Evolutionary conservation across 2,888 invertebrate genomes (phyloP).

Genomic region (Lumbricus terrestris): DNA sequence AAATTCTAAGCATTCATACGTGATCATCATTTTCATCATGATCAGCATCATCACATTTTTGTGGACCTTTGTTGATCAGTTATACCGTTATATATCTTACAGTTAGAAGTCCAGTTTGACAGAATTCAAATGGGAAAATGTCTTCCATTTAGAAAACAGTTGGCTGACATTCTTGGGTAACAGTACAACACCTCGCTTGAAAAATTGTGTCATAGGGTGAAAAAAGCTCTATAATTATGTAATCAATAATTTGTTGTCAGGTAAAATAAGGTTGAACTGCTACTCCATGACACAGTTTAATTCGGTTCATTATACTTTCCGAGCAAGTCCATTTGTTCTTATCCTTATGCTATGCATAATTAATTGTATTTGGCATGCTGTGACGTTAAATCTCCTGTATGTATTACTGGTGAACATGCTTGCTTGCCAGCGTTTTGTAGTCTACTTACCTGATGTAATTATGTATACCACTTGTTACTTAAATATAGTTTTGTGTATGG

Average conservation of each 20-base stretch:
- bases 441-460: no score
- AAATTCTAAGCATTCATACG: neutral
- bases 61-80: neutral
- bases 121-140: neutral
- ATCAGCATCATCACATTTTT: neutral
- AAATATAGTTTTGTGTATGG: no score
- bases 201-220: neutral
- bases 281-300: neutral
- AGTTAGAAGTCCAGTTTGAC: neutral
- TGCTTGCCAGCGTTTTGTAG: no score
- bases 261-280: neutral
- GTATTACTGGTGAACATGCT: no score
- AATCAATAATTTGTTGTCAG: neutral
- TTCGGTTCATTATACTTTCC: neutral
- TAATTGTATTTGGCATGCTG: neutral
- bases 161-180: neutral
- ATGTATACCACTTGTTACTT: no score
- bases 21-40: neutral
- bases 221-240: neutral
- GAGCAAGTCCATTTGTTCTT: neutral
- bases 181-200: neutral
- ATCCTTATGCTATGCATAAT: neutral
- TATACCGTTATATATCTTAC: neutral
- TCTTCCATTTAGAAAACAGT: neutral
- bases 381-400: no score